Evolutionary conservation across 2,888 invertebrate species (phyloP).

Genomic region (Xanthorhoe designata): DNA sequence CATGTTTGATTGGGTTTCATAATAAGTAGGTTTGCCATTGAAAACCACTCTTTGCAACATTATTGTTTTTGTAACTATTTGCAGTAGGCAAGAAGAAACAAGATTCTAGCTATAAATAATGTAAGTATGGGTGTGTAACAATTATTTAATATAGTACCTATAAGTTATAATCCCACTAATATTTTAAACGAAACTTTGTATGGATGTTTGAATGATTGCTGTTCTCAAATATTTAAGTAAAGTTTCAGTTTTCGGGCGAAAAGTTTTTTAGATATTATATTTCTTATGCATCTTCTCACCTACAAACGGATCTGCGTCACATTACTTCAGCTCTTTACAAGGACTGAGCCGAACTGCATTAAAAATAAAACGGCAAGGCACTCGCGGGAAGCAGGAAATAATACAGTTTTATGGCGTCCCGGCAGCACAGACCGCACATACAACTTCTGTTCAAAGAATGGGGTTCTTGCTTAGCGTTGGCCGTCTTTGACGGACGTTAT

Average conservation of each 20-base stretch:
- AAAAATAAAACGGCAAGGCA: conserved; percentile 34
- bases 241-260: too few relatives aligned
- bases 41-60: background rate
- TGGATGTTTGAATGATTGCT: too few relatives aligned
- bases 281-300: background rate
- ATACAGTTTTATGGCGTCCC: conserved; percentile 40
- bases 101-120: too few relatives aligned
- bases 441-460: conserved; percentile 36
- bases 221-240: too few relatives aligned
- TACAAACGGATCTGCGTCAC: background rate
- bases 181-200: too few relatives aligned
- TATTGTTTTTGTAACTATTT: too few relatives aligned
- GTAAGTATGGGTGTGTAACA: too few relatives aligned
- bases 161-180: too few relatives aligned
- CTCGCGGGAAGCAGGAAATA: conserved; percentile 33
- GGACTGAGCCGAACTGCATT: conserved; percentile 27
- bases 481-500: background rate
- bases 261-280: too few relatives aligned
- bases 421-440: conserved; percentile 37
- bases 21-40: conserved; percentile 2
- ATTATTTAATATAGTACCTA: too few relatives aligned
- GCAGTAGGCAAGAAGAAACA: too few relatives aligned
- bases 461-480: background rate
- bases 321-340: background rate
- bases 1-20: conserved; percentile 19